Evolutionary conservation across 2,113 vertebrate species (phyloP).

Genomic region (Accipiter cooperii): DNA sequence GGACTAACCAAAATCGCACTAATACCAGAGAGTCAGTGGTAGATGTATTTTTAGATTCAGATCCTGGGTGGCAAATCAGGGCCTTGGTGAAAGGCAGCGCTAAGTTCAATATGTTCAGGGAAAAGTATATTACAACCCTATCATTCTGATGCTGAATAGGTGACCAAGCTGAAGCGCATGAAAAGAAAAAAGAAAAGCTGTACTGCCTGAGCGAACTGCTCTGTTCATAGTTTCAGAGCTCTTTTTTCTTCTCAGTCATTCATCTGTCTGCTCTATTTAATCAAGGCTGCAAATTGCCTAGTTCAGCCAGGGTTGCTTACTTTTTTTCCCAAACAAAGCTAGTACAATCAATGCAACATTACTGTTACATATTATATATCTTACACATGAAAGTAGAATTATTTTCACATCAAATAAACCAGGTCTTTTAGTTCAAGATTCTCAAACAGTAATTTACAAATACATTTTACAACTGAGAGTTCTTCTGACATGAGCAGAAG

Average conservation of each 20-base stretch:
- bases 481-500: background rate
- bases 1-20: background rate
- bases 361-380: background rate
- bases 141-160: background rate
- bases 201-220: background rate
- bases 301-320: background rate
- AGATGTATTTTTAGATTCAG: background rate
- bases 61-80: background rate
- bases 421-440: background rate
- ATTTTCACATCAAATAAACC: background rate
- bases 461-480: background rate
- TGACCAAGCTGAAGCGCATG: background rate
- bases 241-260: background rate
- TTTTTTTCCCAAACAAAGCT: background rate
- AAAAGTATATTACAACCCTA: background rate
- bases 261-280: background rate
- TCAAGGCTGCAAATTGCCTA: background rate
- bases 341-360: background rate
- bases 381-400: background rate
- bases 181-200: background rate
- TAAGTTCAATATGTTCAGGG: background rate
- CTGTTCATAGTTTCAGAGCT: background rate
- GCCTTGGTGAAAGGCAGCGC: background rate
- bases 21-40: rapidly evolving
- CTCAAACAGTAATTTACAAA: background rate